Evolutionary conservation across 2,113 vertebrate species (phyloP).

Genomic region (Vimba vimba): DNA sequence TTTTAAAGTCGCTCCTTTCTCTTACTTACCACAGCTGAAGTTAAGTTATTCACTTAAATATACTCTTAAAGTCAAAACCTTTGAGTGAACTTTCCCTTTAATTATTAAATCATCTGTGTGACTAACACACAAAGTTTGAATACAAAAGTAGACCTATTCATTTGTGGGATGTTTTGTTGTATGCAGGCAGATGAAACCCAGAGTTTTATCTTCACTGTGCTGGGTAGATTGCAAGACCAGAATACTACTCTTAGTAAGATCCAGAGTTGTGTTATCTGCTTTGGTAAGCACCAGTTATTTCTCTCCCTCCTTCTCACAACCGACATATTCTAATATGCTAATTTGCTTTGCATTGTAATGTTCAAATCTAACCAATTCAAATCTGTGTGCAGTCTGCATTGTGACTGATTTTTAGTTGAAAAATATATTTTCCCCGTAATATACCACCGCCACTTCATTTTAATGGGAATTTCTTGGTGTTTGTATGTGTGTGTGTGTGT

Average conservation of each 20-base stretch:
- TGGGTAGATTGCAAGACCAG: slow-evolving; percentile 69
- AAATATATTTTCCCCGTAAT: too few species aligned
- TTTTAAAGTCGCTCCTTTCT: neutral
- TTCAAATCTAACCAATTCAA: too few species aligned
- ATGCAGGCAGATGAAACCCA: slow-evolving; percentile 77
- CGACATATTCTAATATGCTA: neutral
- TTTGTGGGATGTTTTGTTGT: slow-evolving; percentile 44
- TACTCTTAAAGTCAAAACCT: neutral
- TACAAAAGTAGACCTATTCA: neutral
- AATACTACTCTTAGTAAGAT: slow-evolving; percentile 65
- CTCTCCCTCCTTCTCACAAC: neutral
- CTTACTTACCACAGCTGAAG: neutral
- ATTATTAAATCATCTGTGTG: neutral
- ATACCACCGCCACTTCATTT: too few species aligned
- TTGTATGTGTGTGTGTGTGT: too few species aligned
- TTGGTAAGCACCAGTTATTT: slow-evolving; percentile 72
- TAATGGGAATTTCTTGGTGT: too few species aligned
- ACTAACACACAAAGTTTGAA: neutral
- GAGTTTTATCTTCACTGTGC: slow-evolving; percentile 71
- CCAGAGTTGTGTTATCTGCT: slow-evolving; percentile 81
- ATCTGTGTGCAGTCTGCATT: too few species aligned
- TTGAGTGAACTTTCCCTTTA: neutral
- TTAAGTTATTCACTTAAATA: too few species aligned
- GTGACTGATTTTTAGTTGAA: too few species aligned
- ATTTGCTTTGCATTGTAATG: too few species aligned